phyloP scores from a whole-genome alignment of 2,113 vertebrate genomes.

The Brachionichthys hirsutus region DNA sequence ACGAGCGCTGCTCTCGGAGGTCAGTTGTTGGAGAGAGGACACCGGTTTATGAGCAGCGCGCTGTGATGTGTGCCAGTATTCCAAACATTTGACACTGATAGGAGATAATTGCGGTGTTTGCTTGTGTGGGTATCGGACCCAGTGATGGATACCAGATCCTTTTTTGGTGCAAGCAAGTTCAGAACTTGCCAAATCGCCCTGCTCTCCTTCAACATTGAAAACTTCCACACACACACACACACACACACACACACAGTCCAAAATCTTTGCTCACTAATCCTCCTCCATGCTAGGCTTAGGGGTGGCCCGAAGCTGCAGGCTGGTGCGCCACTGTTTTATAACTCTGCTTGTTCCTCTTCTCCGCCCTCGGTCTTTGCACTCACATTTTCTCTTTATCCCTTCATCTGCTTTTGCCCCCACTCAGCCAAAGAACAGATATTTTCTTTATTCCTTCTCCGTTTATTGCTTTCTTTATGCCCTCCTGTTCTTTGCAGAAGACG shows the following conservation, averaged over 20 bases:
- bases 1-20: conserved; percentile 48
- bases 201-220: conserved; percentile 73
- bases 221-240: conserved; percentile 60
- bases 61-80: conserved; percentile 35
- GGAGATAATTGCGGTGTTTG: conserved; percentile 35
- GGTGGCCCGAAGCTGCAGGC: conserved; percentile 66
- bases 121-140: conserved; percentile 47
- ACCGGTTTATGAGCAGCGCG: conserved; percentile 36
- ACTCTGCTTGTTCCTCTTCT: conserved; percentile 40
- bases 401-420: conserved; percentile 3
- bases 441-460: too few relatives aligned
- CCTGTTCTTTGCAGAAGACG: conserved; percentile 1
- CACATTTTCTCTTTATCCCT: conserved; percentile 18
- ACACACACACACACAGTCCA: conserved; percentile 48
- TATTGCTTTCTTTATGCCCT: too few relatives aligned
- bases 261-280: conserved; percentile 72
- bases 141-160: conserved; percentile 76
- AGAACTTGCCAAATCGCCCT: conserved; percentile 69
- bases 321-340: conserved; percentile 46
- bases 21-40: conserved; percentile 52
- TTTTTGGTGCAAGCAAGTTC: conserved; percentile 74
- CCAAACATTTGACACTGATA: conserved; percentile 39
- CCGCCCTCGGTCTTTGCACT: conserved; percentile 44
- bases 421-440: background rate
- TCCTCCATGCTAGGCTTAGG: conserved; percentile 67